A percentile compares a stretch with the other conserved stretches of the same genome.
phyloP scores from a whole-genome alignment of 2,888 invertebrate genomes.

The Drosophila eohydei region DNA sequence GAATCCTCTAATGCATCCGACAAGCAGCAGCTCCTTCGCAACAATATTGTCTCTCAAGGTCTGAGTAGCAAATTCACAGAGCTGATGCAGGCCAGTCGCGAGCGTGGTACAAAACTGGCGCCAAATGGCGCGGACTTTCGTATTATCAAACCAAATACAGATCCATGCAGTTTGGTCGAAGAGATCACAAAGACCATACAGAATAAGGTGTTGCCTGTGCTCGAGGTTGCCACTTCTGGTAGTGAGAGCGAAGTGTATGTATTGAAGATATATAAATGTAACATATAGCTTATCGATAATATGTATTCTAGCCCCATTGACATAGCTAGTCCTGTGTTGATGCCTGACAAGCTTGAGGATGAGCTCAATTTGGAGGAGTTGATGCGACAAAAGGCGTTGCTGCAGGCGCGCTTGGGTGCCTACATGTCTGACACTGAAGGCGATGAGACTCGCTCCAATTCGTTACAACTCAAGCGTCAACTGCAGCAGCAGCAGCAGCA shows the following conservation, averaged over 20 bases:
- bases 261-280: neutral
- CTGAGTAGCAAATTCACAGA: slow-evolving; percentile 83
- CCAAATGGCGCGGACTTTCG: slow-evolving; percentile 78
- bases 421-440: slow-evolving; percentile 90
- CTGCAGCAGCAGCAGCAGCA: slow-evolving; percentile 28
- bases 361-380: slow-evolving; percentile 94
- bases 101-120: slow-evolving; percentile 68
- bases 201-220: slow-evolving; percentile 83
- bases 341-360: slow-evolving; percentile 90
- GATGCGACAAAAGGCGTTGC: slow-evolving; percentile 94
- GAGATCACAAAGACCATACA: slow-evolving; percentile 85
- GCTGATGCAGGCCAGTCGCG: slow-evolving; percentile 82
- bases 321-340: slow-evolving; percentile 88
- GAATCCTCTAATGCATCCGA: slow-evolving; percentile 79
- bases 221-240: slow-evolving; percentile 89
- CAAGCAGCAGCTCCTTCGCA: slow-evolving; percentile 44
- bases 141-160: slow-evolving; percentile 82
- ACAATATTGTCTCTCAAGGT: slow-evolving; percentile 42
- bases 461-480: slow-evolving; percentile 47
- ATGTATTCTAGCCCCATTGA: slow-evolving; percentile 85
- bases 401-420: slow-evolving; percentile 92
- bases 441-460: slow-evolving; percentile 84
- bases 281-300: neutral
- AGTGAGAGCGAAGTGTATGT: slow-evolving; percentile 87
- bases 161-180: slow-evolving; percentile 85